Evolutionary conservation across 35 echinoderm and acorn worm genomes (phyloP).

Genomic region (Hemicentrotus pulcherrimus): DNA sequence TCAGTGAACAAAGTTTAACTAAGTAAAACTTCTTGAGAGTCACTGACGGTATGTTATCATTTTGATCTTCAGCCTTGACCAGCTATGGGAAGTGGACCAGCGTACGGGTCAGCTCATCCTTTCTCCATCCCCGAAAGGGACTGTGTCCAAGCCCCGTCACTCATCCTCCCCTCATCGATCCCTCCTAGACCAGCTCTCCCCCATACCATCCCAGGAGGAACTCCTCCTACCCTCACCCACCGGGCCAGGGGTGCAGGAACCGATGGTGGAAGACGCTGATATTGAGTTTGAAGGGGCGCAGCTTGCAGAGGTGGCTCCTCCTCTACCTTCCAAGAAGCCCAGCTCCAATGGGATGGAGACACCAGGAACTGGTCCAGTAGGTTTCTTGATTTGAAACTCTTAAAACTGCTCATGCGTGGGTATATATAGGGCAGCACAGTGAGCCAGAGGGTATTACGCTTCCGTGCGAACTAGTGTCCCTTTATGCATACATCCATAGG

Average conservation of each 20-base stretch:
- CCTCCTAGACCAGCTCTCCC: constrained; percentile 17
- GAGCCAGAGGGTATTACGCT: background rate
- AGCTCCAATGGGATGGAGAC: constrained; percentile 1
- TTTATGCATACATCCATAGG: background rate
- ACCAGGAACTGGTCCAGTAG: background rate
- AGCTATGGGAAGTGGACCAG: constrained; percentile 38
- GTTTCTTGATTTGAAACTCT: background rate
- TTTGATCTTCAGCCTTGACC: constrained; percentile 9
- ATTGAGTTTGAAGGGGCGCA: background rate
- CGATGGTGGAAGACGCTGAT: background rate
- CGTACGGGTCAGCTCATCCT: constrained; percentile 35
- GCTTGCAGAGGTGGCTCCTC: background rate
- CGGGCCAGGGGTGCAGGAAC: background rate
- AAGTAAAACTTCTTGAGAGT: no score
- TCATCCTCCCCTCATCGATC: background rate
- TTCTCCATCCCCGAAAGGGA: background rate
- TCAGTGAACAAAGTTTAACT: no score
- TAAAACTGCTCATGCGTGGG: background rate
- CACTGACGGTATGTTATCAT: background rate
- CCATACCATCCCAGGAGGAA: background rate
- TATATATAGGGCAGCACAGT: background rate
- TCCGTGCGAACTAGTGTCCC: background rate
- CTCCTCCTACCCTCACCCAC: background rate
- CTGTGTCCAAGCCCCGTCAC: background rate
- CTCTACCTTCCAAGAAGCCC: constrained; percentile 1